Evolutionary conservation across 2,113 vertebrate genomes (phyloP).

Genomic region (Thalassoma bifasciatum): DNA sequence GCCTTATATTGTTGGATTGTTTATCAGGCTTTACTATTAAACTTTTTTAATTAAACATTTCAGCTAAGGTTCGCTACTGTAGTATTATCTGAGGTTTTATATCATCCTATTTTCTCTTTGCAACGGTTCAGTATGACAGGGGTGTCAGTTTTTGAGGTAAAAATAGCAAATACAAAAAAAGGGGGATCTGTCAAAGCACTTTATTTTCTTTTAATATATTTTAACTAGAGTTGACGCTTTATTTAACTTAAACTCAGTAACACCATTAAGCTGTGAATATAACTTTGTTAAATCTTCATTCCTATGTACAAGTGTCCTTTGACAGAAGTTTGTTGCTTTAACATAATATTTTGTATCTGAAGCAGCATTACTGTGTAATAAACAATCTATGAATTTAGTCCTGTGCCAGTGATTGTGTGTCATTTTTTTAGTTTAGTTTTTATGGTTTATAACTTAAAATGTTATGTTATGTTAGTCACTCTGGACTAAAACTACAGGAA

Average conservation of each 20-base stretch:
- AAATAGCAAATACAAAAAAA: too few species aligned
- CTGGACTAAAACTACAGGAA: too few species aligned
- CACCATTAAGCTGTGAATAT: conserved; percentile 64
- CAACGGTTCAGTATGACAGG: conserved; percentile 11
- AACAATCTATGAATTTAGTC: background rate
- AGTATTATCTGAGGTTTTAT: conserved; percentile 21
- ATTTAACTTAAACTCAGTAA: conserved; percentile 69
- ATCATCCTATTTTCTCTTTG: background rate
- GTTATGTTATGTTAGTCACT: too few species aligned
- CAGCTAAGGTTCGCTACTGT: conserved; percentile 24
- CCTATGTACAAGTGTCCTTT: conserved; percentile 50
- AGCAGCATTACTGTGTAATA: conserved; percentile 40
- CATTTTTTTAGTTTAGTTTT: too few species aligned
- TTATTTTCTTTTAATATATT: conserved; percentile 62
- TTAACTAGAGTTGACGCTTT: conserved; percentile 70
- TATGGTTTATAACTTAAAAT: too few species aligned
- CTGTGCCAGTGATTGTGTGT: too few species aligned
- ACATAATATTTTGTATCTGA: background rate
- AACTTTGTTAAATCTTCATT: conserved; percentile 27
- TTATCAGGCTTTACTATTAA: conserved; percentile 18
- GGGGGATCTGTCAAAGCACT: conserved; percentile 76
- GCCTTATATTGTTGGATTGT: conserved; percentile 24
- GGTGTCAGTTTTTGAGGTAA: conserved; percentile 38
- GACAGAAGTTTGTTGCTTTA: conserved; percentile 24
- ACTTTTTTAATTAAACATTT: conserved; percentile 1